phyloP scores from a whole-genome alignment of 2,113 vertebrate genomes.

The Spea multiplicata region DNA sequence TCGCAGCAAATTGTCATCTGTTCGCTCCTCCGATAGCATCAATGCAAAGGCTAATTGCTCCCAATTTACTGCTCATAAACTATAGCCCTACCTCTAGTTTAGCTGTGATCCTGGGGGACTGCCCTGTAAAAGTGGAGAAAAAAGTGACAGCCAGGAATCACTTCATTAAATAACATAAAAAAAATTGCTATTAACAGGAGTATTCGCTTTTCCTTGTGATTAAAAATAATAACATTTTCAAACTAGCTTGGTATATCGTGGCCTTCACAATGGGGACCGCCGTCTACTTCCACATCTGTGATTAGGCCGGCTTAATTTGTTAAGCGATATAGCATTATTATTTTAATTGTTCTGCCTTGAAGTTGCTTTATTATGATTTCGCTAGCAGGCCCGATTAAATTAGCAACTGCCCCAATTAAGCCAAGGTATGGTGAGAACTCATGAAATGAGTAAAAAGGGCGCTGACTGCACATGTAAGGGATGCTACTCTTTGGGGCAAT shows the following conservation, averaged over 20 bases:
- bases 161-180: constrained; percentile 39
- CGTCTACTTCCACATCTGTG: not conserved
- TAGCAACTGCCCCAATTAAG: no score
- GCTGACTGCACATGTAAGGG: no score
- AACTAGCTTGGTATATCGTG: not conserved
- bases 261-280: no score
- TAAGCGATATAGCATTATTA: not conserved
- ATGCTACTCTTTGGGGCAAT: no score
- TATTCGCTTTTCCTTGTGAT: constrained; percentile 22
- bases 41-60: constrained; percentile 39
- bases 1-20: constrained; percentile 13
- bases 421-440: no score
- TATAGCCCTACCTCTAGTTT: constrained; percentile 32
- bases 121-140: constrained; percentile 33
- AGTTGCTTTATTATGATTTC: no score
- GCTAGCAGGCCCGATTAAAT: no score
- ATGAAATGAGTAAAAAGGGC: no score
- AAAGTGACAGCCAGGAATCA: constrained; percentile 23
- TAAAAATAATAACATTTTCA: constrained; percentile 38
- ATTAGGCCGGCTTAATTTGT: not conserved
- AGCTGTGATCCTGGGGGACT: constrained; percentile 34
- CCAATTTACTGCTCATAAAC: constrained; percentile 47
- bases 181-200: constrained; percentile 30
- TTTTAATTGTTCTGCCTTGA: no score
- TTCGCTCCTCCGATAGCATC: constrained; percentile 19